Evolutionary conservation across 1,140 invertebrate genomes (phyloP), one percentile per base, ranked within the genome.

Genomic region (Plodia interpunctella): DNA sequence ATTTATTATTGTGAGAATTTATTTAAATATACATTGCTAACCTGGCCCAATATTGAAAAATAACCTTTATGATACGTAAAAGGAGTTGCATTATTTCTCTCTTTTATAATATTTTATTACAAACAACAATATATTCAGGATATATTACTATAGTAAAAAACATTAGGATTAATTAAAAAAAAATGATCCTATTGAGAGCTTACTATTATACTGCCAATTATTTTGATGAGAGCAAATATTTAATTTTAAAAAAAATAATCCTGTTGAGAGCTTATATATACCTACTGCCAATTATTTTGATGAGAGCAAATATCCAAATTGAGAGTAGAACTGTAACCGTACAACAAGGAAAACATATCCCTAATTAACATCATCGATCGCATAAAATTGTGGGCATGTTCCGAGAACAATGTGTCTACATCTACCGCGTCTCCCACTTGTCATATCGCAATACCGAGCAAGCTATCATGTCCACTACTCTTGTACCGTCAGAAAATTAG

Each of bases 371-470:
- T 3, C 32, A 35, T 35, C 32, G 32, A 20, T 51, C 19, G 5
- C 20, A 15, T 53, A 25, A 53, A 53, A 53, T 25, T 53, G 51
- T 25, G 17, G 19, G n/a, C 51, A n/a, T 53, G 20, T 25, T 53
- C 51, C 6, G 10, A 53, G 51, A 63, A 67, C 30, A 57, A 17
- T 53, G n/a, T 59, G 32, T 55, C 11, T 60, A 55, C 50, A 50
- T 59, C 61, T 59, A 6, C 21, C 70, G 57, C 57, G 63, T 68
- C 62, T 25, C 6, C 21, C 21, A 25, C 70, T 62, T 66, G 70
- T 76, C 73, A 72, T 72, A 72, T 76, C 65, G 21, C 21, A 25
- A 71, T 68, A 75, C n/a, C 68, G 74, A 63, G 65, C 51, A 17
- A 63, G 57, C 59, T 62, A 74, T 74, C 72, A 71, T 64, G 64